phyloP scores from a whole-genome alignment of 2,888 invertebrate genomes.

The Scelioninae gen. 2 region DNA sequence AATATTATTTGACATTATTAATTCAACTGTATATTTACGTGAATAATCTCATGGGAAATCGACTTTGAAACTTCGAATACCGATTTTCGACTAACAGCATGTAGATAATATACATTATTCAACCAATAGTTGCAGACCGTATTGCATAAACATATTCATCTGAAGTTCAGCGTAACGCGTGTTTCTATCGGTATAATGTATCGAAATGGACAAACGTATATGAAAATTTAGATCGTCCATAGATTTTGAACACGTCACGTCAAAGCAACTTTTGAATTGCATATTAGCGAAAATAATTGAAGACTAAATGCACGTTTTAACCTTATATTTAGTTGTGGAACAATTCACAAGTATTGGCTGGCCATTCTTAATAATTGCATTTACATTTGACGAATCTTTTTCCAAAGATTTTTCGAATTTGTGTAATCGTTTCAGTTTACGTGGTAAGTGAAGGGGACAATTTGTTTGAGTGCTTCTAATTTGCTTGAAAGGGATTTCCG shows the following conservation, averaged over 20 bases:
- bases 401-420: constrained; percentile 17
- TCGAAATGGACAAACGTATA: constrained; percentile 49
- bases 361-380: constrained; percentile 24
- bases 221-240: constrained; percentile 45
- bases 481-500: constrained; percentile 40
- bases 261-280: constrained; percentile 44
- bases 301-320: constrained; percentile 13
- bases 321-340: constrained; percentile 5
- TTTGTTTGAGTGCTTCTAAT: constrained; percentile 48
- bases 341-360: background rate
- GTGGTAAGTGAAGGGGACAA: constrained; percentile 26
- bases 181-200: constrained; percentile 41
- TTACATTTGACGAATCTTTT: constrained; percentile 11
- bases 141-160: constrained; percentile 57
- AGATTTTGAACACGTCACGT: constrained; percentile 44
- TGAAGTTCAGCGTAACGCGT: constrained; percentile 45
- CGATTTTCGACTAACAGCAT: constrained; percentile 49
- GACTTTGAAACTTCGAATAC: constrained; percentile 54
- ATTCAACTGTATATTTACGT: no score
- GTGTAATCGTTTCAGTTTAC: background rate
- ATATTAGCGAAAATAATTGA: constrained; percentile 37
- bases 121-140: constrained; percentile 53
- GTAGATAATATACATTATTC: constrained; percentile 58
- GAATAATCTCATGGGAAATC: constrained; percentile 56
- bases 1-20: no score